Evolutionary conservation across 2,113 vertebrate species (phyloP), one percentile per base, ranked within the genome.

Genomic region (Ophiodon elongatus): DNA sequence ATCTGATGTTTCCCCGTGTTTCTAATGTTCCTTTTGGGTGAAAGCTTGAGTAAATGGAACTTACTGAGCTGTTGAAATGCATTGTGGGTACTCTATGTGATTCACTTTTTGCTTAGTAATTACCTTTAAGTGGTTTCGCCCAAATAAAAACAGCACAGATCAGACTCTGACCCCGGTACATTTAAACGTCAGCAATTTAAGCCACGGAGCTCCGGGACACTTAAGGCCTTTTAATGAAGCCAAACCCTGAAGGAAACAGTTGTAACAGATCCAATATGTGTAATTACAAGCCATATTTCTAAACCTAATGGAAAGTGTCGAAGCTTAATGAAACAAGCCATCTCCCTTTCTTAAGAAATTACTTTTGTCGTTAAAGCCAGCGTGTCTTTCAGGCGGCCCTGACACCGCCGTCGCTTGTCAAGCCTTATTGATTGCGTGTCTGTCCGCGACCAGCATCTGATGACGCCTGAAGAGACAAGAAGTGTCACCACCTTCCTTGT

Each of bases 141-240:
- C 71, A 83, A 86, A 90, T 87, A 82, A 92, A 86, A 84, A 35
- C 62, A 74, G 76, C 72, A 27, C 63, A 63, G 64, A 65, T 84
- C 68, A 68, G 72, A 86, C 64, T 13, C 25, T 10, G 57, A 81
- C 79, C 80, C 80, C 54, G 50, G 69, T 84, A 69, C 71, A 82
- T 84, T 77, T 10, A 15, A 84, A 84, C 47, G 35, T 59, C 80
- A 41, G 43, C 27, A 17, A 71, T 76, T 80, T 82, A 31, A 82
- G 17, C 80, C 60, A 6, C 6, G 0, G 63, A 56, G 73, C 73
- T 75, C 2, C 2, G 11, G 68, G 80, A 73, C 73, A 14, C 83
- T 82, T 79, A 74, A 50, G n/a, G 23, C 25, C 21, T 35, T 84
- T 80, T 70, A 62, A 82, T 66, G 74, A 73, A 82, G 56, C 35